These are phyloP conservation scores for Dolichopus griseipennis DNA, from an alignment of 2,888 invertebrate genomes.

Conservation along the genomic window DNA sequence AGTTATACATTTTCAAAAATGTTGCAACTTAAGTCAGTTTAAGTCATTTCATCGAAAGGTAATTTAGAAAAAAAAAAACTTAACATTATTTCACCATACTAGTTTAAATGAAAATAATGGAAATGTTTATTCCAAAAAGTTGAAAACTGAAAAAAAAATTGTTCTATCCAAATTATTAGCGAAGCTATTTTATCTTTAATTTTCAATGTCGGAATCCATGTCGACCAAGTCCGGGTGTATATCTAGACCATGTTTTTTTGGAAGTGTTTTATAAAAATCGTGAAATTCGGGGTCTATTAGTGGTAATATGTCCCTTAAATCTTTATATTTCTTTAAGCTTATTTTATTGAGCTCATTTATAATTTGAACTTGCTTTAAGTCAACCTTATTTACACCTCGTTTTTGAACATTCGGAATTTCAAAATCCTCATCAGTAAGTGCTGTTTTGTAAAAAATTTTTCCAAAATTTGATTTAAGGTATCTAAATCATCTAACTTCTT, in stretches of 20 bases:
- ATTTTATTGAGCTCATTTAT: slow-evolving; percentile 16
- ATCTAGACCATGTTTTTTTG: slow-evolving; percentile 12
- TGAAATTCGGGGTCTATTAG: slow-evolving; percentile 18
- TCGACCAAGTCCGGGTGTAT: slow-evolving; percentile 19
- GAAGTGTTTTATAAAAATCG: slow-evolving; percentile 15
- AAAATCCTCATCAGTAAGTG: slow-evolving; percentile 15
- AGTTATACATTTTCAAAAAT: too few species aligned
- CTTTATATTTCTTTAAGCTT: slow-evolving; percentile 17
- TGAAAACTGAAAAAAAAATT: too few species aligned
- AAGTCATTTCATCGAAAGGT: too few species aligned
- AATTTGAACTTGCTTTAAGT: slow-evolving; percentile 14
- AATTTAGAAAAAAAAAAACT: too few species aligned
- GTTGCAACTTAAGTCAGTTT: too few species aligned
- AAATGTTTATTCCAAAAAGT: too few species aligned
- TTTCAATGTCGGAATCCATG: slow-evolving; percentile 13
- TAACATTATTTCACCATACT: too few species aligned
- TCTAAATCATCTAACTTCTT: slow-evolving; percentile 21
- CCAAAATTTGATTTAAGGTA: slow-evolving; percentile 19
- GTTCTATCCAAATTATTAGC: too few species aligned
- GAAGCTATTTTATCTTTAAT: too few species aligned
- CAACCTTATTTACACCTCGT: slow-evolving; percentile 14
- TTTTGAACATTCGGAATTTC: too few species aligned
- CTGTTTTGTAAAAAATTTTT: slow-evolving; percentile 19
- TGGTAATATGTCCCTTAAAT: slow-evolving; percentile 18
- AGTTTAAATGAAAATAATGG: too few species aligned